These are phyloP conservation scores for Euphonia xanthogaster DNA, from an alignment of 2,797 vertebrate genomes.

Conservation along the genomic window DNA sequence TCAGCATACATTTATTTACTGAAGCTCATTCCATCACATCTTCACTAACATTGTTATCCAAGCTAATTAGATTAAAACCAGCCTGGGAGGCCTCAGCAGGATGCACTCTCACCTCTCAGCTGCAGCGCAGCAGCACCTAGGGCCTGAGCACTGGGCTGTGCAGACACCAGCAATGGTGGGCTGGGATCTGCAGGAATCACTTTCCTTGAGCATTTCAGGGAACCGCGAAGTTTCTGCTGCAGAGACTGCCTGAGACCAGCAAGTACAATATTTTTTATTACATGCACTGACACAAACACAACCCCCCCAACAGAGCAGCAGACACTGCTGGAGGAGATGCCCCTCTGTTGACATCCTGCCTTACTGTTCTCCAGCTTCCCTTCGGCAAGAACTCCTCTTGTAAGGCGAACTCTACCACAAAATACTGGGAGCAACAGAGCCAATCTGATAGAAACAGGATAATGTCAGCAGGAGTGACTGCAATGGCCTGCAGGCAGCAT, in stretches of 20 bases:
- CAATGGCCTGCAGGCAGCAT: constrained; percentile 45
- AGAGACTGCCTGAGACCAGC: background rate
- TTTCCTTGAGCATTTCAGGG: background rate
- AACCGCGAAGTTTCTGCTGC: background rate
- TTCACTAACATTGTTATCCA: background rate
- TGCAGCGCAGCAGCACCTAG: background rate
- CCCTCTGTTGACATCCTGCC: background rate
- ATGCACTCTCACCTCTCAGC: background rate
- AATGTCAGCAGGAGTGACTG: constrained; percentile 53
- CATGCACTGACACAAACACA: background rate
- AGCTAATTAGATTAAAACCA: background rate
- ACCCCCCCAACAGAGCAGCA: background rate
- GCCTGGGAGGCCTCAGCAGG: background rate
- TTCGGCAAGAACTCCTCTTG: background rate
- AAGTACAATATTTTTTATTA: background rate
- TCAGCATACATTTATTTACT: constrained; percentile 15
- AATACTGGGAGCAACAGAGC: constrained; percentile 4
- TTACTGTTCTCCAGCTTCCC: background rate
- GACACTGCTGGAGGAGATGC: constrained; percentile 20
- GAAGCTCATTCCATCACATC: background rate
- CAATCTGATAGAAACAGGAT: constrained; percentile 34
- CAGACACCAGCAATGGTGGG: background rate
- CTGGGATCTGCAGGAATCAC: background rate
- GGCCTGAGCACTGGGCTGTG: background rate
- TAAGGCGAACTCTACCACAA: background rate